A percentile compares a stretch with the other conserved stretches of the same genome.
These are phyloP conservation scores for Limosa lapponica DNA, from an alignment of 2,797 vertebrate species.

Conservation along the genomic window DNA sequence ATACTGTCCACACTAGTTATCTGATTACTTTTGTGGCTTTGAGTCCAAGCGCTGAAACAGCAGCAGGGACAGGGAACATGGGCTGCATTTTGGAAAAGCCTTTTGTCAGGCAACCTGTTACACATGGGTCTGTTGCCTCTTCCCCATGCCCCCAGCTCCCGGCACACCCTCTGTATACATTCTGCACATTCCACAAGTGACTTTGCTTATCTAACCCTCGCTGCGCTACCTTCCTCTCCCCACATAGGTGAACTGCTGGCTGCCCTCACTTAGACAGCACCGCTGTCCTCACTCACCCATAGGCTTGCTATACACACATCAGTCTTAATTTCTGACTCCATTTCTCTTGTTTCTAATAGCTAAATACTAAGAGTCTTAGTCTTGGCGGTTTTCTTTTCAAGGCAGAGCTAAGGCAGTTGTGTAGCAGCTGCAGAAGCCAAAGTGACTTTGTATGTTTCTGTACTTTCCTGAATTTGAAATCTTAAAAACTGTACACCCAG, in stretches of 20 bases:
- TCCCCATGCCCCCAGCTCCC: not conserved
- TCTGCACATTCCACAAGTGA: conserved; percentile 60
- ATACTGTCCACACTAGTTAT: not conserved
- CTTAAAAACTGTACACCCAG: not conserved
- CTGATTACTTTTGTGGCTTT: not conserved
- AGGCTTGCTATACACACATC: not conserved
- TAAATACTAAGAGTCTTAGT: not conserved
- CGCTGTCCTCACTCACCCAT: not conserved
- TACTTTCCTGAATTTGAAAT: not conserved
- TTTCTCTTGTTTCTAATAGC: not conserved
- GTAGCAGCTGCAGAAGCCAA: not conserved
- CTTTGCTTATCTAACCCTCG: conserved; percentile 72
- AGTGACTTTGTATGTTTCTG: not conserved
- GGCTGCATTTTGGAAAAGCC: not conserved
- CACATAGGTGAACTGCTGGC: not conserved
- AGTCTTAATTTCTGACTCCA: not conserved
- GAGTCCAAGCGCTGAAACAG: not conserved
- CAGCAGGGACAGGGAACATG: not conserved
- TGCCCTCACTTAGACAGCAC: not conserved
- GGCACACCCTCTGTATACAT: conserved; percentile 60
- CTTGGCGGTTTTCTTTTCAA: not conserved
- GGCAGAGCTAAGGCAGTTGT: not conserved
- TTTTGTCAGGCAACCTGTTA: not conserved
- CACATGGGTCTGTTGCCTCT: not conserved
- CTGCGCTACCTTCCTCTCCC: conserved; percentile 1